A percentile compares a stretch with the other conserved stretches of the same genome.
These are phyloP conservation scores for Megalops cyprinoides DNA, from an alignment of 2,797 vertebrate species.

Conservation along the genomic window DNA sequence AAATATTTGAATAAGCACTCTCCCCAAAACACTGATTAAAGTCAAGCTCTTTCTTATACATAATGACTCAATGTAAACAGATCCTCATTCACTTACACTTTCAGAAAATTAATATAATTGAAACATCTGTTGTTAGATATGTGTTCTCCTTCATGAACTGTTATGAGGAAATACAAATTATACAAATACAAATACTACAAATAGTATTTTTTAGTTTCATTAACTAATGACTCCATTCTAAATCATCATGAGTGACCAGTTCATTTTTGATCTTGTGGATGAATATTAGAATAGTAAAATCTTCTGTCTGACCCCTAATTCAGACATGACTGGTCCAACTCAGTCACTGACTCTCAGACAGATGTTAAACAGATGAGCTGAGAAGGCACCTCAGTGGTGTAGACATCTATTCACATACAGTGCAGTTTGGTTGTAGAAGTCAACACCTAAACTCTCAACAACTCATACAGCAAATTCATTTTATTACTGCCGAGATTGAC, in stretches of 20 bases:
- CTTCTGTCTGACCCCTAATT: neutral
- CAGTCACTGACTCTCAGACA: neutral
- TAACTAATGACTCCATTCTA: too few relatives aligned
- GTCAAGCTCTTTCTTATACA: too few relatives aligned
- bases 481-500: neutral
- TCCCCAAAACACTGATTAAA: too few relatives aligned
- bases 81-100: neutral
- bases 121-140: neutral
- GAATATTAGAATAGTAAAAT: neutral
- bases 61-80: neutral
- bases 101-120: neutral
- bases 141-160: neutral
- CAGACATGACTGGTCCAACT: neutral
- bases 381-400: neutral
- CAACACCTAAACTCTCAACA: neutral
- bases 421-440: neutral
- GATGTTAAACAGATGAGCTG: neutral
- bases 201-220: too few relatives aligned
- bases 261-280: too few relatives aligned
- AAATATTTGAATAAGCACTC: too few relatives aligned
- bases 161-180: neutral
- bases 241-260: too few relatives aligned
- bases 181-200: too few relatives aligned
- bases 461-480: too few relatives aligned
- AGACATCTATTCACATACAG: neutral